Conservation (phyloP, 2,113 vertebrate genomes). For the Pelmatolapia mariae region DNA sequence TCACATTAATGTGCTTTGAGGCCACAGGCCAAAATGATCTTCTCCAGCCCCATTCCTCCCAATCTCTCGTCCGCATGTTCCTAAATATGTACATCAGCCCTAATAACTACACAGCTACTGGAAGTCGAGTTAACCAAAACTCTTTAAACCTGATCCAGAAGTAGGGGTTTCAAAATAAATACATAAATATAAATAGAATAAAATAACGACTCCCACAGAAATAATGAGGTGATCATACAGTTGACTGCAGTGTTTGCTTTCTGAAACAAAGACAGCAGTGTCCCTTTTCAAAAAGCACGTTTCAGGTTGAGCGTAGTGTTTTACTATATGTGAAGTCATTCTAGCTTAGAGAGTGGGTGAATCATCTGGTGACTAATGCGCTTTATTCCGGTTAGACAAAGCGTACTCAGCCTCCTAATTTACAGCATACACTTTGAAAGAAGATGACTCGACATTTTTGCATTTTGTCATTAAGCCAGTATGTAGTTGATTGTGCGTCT, state of each 20-base stretch:
- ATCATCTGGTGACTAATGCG: slow-evolving; percentile 37
- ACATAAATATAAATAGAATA: not conserved
- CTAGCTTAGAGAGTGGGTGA: not conserved
- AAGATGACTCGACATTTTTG: not conserved
- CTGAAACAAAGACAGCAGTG: not conserved
- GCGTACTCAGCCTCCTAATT: not conserved
- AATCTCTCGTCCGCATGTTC: not conserved
- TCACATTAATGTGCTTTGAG: not conserved
- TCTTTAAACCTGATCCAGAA: not conserved
- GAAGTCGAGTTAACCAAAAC: not conserved
- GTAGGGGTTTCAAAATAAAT: not conserved
- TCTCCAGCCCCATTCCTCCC: not conserved
- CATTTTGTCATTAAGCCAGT: not conserved
- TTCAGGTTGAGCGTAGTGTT: not conserved
- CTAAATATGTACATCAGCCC: not conserved
- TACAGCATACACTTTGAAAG: not conserved
- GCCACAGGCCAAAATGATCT: not conserved
- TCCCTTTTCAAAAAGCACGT: not conserved
- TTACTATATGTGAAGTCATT: not conserved
- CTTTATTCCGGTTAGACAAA: slow-evolving; percentile 4
- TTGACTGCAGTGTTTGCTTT: not conserved
- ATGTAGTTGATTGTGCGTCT: not conserved
- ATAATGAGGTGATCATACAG: not conserved
- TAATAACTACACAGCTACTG: not conserved
- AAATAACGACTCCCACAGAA: not conserved